Percentiles rank a stretch among this genome's conserved stretches.
Evolutionary conservation across 2,888 invertebrate species (phyloP).

Genomic region (Ypsolopha sequella): DNA sequence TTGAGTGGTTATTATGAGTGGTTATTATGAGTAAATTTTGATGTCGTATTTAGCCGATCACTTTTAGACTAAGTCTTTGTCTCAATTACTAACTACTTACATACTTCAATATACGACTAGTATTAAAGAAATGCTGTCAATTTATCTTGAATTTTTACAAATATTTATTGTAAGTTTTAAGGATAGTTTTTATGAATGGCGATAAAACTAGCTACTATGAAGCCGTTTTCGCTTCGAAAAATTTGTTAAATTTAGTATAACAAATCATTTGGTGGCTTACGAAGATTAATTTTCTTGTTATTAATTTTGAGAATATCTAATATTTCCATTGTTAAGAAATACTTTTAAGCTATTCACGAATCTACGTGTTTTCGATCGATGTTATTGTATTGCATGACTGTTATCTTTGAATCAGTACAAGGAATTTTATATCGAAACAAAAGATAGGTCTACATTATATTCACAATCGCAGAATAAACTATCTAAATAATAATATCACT

Average conservation of each 20-base stretch:
- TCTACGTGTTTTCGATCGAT: slow-evolving; percentile 1
- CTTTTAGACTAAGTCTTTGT: slow-evolving; percentile 36
- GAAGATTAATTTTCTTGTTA: slow-evolving; percentile 16
- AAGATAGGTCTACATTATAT: not conserved
- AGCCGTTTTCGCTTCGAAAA: slow-evolving; percentile 33
- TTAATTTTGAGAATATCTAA: slow-evolving; percentile 3
- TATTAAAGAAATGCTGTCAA: slow-evolving; percentile 60
- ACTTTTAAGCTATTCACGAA: not conserved
- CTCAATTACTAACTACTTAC: slow-evolving; percentile 46
- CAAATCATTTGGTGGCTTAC: slow-evolving; percentile 13
- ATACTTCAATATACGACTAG: slow-evolving; percentile 45
- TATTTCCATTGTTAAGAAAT: not conserved
- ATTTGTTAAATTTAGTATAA: too few relatives aligned
- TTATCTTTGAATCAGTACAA: slow-evolving; percentile 13
- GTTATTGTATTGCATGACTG: not conserved
- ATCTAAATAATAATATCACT: slow-evolving; percentile 4
- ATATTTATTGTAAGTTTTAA: slow-evolving; percentile 33
- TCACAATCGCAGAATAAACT: not conserved
- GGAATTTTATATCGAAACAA: slow-evolving; percentile 15
- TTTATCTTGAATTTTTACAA: slow-evolving; percentile 53
- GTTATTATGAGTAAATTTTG: slow-evolving; percentile 30
- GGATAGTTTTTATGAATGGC: slow-evolving; percentile 23
- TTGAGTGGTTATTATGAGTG: slow-evolving; percentile 32
- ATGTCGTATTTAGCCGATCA: slow-evolving; percentile 16
- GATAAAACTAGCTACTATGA: slow-evolving; percentile 13